Conservation (phyloP, 2,113 vertebrate species). For the Lutjanus erythropterus region DNA sequence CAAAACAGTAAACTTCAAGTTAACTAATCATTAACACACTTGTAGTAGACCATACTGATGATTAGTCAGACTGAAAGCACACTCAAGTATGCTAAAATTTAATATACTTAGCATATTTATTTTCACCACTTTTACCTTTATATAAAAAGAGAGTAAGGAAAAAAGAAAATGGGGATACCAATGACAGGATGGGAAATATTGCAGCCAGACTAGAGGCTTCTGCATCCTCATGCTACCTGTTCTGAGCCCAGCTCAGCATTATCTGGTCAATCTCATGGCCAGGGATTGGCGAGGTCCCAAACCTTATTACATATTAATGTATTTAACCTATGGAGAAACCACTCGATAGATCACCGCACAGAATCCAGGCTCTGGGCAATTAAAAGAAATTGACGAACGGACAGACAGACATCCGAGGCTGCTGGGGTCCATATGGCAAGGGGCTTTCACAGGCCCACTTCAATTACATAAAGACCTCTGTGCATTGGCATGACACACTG, state of each 20-base stretch:
- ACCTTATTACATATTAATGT: constrained; percentile 80
- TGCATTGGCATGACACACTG: constrained; percentile 73
- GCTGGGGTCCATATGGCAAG: constrained; percentile 78
- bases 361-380: constrained; percentile 72
- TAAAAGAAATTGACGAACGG: constrained; percentile 80
- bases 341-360: constrained; percentile 57
- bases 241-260: constrained; percentile 38
- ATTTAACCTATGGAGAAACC: constrained; percentile 77
- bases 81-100: too few relatives aligned
- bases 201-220: not conserved
- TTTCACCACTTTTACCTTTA: too few relatives aligned
- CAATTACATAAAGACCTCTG: constrained; percentile 85
- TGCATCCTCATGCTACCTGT: constrained; percentile 18
- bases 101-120: too few relatives aligned
- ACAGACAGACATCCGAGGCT: constrained; percentile 74
- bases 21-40: too few relatives aligned
- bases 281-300: constrained; percentile 68
- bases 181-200: not conserved
- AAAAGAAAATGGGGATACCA: not conserved
- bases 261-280: constrained; percentile 67
- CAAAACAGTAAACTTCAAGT: too few relatives aligned
- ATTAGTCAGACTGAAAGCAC: too few relatives aligned
- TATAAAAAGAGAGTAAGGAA: not conserved
- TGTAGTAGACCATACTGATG: too few relatives aligned
- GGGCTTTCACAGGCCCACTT: constrained; percentile 73